Percentiles rank a stretch among this genome's conserved stretches.
Evolutionary conservation across 1,140 invertebrate species (phyloP).

Genomic region (Aphidius gifuensis): DNA sequence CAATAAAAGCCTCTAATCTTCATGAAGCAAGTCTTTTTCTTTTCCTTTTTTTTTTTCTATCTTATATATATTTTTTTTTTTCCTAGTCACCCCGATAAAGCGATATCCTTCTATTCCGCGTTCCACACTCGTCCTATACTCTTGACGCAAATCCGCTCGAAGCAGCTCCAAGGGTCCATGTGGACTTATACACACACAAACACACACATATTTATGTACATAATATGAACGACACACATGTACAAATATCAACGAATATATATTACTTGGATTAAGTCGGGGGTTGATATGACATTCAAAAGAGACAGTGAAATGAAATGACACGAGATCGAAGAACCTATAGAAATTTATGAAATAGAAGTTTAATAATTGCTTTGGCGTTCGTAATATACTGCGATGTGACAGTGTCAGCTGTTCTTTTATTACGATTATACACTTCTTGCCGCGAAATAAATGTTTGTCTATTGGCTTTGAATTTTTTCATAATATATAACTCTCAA

Average conservation of each 20-base stretch:
- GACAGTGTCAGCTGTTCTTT: constrained; percentile 46
- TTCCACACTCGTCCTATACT: too few relatives aligned
- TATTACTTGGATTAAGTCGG: constrained; percentile 10
- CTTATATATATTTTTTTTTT: neutral
- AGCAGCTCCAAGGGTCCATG: too few relatives aligned
- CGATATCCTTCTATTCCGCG: neutral
- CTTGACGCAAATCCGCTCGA: too few relatives aligned
- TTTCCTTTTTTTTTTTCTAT: constrained; percentile 4
- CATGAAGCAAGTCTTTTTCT: constrained; percentile 28
- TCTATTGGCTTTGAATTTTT: too few relatives aligned
- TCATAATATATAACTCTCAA: too few relatives aligned
- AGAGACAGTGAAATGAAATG: neutral
- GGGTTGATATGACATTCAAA: constrained; percentile 17
- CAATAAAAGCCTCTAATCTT: constrained; percentile 39
- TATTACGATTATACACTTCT: constrained; percentile 41
- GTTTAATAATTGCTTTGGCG: constrained; percentile 41
- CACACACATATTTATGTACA: too few relatives aligned
- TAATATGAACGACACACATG: too few relatives aligned
- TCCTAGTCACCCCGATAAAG: neutral
- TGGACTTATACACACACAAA: too few relatives aligned
- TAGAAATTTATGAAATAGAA: constrained; percentile 36
- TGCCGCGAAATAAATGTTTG: too few relatives aligned
- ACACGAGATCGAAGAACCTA: constrained; percentile 21
- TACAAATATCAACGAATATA: too few relatives aligned
- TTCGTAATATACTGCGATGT: constrained; percentile 32